phyloP scores from a whole-genome alignment of 2,797 vertebrate genomes.

The Sitta carolinensis region DNA sequence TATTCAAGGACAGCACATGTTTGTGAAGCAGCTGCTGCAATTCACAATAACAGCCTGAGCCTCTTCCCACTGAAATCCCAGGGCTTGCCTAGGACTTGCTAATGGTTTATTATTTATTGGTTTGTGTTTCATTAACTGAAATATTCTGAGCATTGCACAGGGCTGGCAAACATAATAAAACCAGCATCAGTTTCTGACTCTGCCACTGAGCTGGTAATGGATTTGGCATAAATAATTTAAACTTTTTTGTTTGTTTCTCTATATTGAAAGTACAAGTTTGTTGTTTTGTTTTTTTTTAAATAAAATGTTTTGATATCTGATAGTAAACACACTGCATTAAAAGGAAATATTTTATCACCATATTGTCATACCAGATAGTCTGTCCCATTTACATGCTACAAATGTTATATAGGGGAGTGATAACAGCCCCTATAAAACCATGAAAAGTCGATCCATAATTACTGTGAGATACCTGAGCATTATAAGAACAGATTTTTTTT shows the following conservation, averaged over 20 bases:
- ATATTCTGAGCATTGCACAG: not conserved
- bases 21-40: not conserved
- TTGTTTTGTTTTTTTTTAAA: not conserved
- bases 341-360: not conserved
- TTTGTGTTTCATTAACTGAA: not conserved
- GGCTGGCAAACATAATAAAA: not conserved
- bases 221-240: conserved; percentile 7
- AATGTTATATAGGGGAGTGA: not conserved
- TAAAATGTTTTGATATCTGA: not conserved
- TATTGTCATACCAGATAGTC: not conserved
- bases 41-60: not conserved
- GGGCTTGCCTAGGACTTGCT: not conserved
- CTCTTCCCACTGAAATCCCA: not conserved
- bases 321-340: not conserved
- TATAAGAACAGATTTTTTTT: not conserved
- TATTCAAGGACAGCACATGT: not conserved
- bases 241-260: not conserved
- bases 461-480: not conserved
- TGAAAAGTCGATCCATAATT: not conserved
- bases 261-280: not conserved
- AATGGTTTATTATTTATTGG: not conserved
- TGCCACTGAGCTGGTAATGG: not conserved
- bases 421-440: not conserved
- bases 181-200: not conserved
- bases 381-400: not conserved